Evolutionary conservation across 2,113 vertebrate genomes (phyloP).

Genomic region (Sturnus vulgaris): DNA sequence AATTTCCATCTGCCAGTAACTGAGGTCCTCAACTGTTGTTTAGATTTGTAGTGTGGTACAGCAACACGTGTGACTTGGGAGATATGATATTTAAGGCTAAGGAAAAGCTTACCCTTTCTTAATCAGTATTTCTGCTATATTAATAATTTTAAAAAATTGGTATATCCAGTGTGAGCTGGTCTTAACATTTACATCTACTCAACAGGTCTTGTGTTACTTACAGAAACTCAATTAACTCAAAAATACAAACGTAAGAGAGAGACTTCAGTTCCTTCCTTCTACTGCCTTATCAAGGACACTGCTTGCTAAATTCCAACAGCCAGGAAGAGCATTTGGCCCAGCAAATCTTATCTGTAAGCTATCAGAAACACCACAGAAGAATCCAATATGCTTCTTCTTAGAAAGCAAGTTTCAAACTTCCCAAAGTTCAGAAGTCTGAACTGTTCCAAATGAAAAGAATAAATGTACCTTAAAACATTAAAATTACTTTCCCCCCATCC

Average conservation of each 20-base stretch:
- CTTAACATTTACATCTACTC: not conserved
- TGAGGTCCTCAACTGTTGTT: not conserved
- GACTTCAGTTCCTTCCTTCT: not conserved
- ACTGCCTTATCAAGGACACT: not conserved
- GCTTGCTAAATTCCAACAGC: not conserved
- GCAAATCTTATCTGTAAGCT: not conserved
- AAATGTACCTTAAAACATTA: not conserved
- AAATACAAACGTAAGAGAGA: not conserved
- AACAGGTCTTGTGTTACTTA: not conserved
- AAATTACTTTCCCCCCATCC: not conserved
- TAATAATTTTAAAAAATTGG: not conserved
- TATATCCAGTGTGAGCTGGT: not conserved
- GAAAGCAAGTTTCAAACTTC: constrained; percentile 19
- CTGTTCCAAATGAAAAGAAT: not conserved
- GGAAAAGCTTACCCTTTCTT: not conserved
- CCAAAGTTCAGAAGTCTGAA: not conserved
- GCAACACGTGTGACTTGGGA: not conserved
- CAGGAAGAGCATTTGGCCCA: not conserved
- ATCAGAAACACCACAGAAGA: not conserved
- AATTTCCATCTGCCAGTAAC: not conserved
- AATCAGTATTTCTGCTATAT: not conserved
- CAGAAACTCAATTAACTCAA: not conserved
- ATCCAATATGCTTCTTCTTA: not conserved
- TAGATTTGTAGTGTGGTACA: not conserved
- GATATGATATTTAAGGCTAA: not conserved